These are phyloP conservation scores for Nomada fucata DNA, from an alignment of 2,888 invertebrate species.

Conservation along the genomic window DNA sequence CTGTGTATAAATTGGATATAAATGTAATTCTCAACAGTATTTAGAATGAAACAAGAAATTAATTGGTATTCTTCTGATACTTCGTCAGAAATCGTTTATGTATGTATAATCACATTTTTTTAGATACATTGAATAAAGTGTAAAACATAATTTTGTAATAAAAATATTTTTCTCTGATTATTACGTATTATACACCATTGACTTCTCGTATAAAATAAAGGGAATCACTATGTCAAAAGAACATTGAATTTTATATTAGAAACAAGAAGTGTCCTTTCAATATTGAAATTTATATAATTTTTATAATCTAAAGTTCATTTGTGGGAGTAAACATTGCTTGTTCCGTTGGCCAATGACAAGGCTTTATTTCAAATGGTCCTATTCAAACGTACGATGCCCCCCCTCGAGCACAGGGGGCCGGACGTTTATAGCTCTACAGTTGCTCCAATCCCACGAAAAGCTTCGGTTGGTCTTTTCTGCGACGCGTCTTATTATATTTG, in stretches of 20 bases:
- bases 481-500: conserved; percentile 49
- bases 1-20: conserved; percentile 23
- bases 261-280: neutral
- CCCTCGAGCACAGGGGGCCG: neutral
- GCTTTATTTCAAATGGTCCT: conserved; percentile 50
- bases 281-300: neutral
- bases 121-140: neutral
- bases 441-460: conserved; percentile 57
- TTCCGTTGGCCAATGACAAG: conserved; percentile 45
- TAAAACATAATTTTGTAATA: conserved; percentile 25
- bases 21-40: conserved; percentile 6
- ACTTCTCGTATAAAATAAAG: neutral
- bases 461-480: conserved; percentile 21
- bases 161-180: conserved; percentile 12
- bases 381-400: conserved; percentile 41
- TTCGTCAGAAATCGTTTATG: neutral
- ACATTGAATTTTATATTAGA: neutral
- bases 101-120: neutral
- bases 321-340: neutral
- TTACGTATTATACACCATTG: neutral
- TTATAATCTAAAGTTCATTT: neutral
- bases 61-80: neutral
- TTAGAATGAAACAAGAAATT: neutral
- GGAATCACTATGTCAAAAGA: too few species aligned
- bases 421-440: conserved; percentile 28